Evolutionary conservation across 2,113 vertebrate species (phyloP).

Genomic region (Dinomys branickii): DNA sequence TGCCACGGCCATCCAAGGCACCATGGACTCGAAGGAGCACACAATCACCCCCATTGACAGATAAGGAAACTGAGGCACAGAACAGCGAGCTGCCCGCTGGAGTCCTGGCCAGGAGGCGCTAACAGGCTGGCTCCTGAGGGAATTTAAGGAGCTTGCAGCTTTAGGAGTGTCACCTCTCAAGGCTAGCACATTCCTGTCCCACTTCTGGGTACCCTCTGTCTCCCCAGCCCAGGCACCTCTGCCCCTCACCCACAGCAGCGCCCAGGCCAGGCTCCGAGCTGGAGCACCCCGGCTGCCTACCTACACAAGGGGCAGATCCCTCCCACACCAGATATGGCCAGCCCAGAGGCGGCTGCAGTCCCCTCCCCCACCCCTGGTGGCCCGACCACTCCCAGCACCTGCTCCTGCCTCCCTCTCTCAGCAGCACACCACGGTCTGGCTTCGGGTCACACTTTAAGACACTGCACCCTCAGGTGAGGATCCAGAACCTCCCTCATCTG

Average conservation of each 20-base stretch:
- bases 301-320: neutral
- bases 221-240: neutral
- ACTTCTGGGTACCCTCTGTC: neutral
- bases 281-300: neutral
- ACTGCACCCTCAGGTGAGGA: neutral
- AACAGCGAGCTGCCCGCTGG: neutral
- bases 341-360: neutral
- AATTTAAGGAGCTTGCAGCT: neutral
- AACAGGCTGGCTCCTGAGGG: neutral
- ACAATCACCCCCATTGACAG: neutral
- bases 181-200: neutral
- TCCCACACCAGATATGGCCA: neutral
- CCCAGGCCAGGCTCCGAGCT: neutral
- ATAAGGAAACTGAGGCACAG: neutral
- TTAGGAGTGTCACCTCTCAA: neutral
- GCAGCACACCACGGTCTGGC: neutral
- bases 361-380: neutral
- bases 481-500: neutral
- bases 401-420: neutral
- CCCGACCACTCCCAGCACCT: neutral
- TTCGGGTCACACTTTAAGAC: neutral
- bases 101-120: neutral
- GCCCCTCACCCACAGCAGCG: neutral
- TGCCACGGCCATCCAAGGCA: neutral
- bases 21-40: accelerated